These are phyloP conservation scores for Hemicordylus capensis DNA, from an alignment of 2,113 vertebrate genomes.

Conservation along the genomic window DNA sequence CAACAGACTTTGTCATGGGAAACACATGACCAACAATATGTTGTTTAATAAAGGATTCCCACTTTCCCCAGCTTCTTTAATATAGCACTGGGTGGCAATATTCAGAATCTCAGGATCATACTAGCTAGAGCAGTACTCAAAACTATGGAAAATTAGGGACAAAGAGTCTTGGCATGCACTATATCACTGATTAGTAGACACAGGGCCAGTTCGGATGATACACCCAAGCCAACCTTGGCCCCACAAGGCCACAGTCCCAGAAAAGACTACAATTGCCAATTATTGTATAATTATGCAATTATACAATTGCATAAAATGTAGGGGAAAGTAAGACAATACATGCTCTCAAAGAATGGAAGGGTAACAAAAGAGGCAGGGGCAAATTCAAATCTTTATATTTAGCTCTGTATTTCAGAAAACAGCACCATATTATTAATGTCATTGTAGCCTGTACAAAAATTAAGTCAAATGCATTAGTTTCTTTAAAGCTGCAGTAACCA, in stretches of 20 bases:
- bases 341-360: not conserved
- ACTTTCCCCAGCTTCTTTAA: not conserved
- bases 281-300: no score
- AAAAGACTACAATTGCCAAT: no score
- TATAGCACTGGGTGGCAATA: conserved; percentile 14
- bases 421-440: not conserved
- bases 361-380: not conserved
- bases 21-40: not conserved
- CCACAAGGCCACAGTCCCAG: no score
- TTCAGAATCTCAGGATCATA: not conserved
- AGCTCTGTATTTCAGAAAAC: not conserved
- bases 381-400: not conserved
- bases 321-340: not conserved
- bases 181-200: not conserved
- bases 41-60: not conserved
- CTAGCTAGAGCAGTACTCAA: not conserved
- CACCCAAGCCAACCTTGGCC: not conserved
- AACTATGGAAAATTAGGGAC: not conserved
- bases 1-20: not conserved
- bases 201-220: not conserved
- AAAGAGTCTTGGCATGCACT: not conserved
- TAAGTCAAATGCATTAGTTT: not conserved
- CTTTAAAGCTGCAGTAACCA: not conserved
- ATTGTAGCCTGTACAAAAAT: not conserved
- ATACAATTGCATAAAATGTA: not conserved